A percentile compares a stretch with the other conserved stretches of the same genome.
Evolutionary conservation across 2,888 invertebrate genomes (phyloP).

Genomic region (Callimorpha dominula): DNA sequence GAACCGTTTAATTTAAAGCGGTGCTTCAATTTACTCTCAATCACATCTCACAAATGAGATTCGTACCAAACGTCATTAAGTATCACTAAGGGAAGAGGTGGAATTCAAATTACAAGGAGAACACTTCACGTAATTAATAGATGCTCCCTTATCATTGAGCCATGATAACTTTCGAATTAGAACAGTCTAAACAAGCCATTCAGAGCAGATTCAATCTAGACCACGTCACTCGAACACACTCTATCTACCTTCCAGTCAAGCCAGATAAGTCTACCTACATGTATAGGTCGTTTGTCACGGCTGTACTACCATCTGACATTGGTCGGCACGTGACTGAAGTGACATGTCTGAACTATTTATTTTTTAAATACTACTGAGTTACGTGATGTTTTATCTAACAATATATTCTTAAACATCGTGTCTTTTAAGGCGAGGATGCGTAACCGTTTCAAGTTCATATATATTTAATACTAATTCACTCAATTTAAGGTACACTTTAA

Average conservation of each 20-base stretch:
- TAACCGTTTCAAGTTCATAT: constrained; percentile 38
- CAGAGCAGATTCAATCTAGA: not conserved
- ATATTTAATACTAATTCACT: not conserved
- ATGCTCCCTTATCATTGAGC: not conserved
- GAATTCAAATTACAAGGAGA: too few species aligned
- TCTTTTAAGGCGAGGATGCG: constrained; percentile 30
- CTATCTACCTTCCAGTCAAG: constrained; percentile 34
- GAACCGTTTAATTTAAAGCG: too few species aligned
- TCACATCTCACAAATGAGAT: too few species aligned
- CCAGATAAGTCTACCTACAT: constrained; percentile 22
- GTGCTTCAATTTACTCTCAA: too few species aligned
- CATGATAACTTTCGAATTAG: not conserved
- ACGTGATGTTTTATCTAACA: constrained; percentile 56
- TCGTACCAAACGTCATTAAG: too few species aligned
- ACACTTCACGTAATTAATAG: not conserved
- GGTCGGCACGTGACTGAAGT: constrained; percentile 50
- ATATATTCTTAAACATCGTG: constrained; percentile 31
- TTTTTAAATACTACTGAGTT: constrained; percentile 3
- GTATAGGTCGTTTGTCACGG: constrained; percentile 38
- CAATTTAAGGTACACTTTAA: too few species aligned
- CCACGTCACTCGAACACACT: constrained; percentile 15
- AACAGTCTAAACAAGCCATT: not conserved
- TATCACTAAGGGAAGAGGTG: too few species aligned
- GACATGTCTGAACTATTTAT: constrained; percentile 30
- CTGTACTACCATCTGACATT: constrained; percentile 45